These are phyloP conservation scores for Falco novaeseelandiae DNA, from an alignment of 2,797 vertebrate genomes.

Conservation along the genomic window DNA sequence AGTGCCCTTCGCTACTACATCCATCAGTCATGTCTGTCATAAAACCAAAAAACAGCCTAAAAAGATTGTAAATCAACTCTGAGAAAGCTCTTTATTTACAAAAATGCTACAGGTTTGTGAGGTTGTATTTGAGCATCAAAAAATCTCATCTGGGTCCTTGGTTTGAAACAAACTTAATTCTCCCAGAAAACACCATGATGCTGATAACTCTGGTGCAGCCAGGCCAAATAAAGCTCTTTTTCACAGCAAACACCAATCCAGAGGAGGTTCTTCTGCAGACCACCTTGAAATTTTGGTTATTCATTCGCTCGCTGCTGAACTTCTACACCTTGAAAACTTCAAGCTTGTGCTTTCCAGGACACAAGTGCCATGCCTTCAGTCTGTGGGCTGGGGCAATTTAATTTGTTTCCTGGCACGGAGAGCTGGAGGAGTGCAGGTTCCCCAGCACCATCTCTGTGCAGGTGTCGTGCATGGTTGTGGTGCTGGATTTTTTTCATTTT, in stretches of 20 bases:
- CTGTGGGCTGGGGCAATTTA: rapidly evolving
- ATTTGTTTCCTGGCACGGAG: not conserved
- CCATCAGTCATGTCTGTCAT: rapidly evolving
- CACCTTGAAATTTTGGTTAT: not conserved
- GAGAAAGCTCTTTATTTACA: not conserved
- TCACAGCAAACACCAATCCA: not conserved
- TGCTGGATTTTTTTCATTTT: not conserved
- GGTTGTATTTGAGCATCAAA: not conserved
- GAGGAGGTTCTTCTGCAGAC: not conserved
- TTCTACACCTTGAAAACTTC: not conserved
- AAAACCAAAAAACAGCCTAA: not conserved
- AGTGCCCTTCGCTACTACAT: too few relatives aligned
- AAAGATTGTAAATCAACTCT: not conserved
- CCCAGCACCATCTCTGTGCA: not conserved
- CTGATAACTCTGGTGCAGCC: not conserved
- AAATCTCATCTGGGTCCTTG: not conserved
- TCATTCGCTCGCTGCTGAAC: not conserved
- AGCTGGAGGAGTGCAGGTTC: rapidly evolving
- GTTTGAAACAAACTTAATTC: not conserved
- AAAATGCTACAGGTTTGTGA: not conserved
- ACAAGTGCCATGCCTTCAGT: rapidly evolving
- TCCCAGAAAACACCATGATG: rapidly evolving
- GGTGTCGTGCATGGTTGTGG: rapidly evolving
- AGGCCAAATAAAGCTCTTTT: not conserved
- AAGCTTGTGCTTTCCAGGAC: not conserved